These are phyloP conservation scores for Litoditis marina DNA, from an alignment of 2,888 invertebrate species.

Conservation along the genomic window DNA sequence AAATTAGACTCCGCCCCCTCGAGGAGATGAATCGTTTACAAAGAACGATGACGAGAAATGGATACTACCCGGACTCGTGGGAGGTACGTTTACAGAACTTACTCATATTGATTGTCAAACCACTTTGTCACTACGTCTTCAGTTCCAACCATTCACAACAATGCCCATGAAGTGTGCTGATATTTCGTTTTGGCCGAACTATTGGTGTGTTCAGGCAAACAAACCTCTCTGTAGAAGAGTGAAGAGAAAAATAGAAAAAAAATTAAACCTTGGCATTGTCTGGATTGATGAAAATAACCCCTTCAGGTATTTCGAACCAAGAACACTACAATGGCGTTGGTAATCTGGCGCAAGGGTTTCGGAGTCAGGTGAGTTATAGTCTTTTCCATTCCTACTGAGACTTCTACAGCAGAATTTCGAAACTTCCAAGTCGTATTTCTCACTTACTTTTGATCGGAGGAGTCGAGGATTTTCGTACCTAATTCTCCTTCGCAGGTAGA, in stretches of 20 bases:
- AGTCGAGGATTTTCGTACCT: too few species aligned
- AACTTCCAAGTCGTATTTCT: too few species aligned
- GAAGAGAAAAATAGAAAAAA: neutral
- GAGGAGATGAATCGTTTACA: conserved; percentile 30
- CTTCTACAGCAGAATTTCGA: too few species aligned
- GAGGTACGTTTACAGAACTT: conserved; percentile 23
- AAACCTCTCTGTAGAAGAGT: neutral
- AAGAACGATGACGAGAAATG: conserved; percentile 23
- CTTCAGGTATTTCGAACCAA: conserved; percentile 24
- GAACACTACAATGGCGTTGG: conserved; percentile 24
- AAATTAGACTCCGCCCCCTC: conserved; percentile 31
- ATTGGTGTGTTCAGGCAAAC: too few species aligned
- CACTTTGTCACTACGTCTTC: too few species aligned
- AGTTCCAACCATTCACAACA: neutral
- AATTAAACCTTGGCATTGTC: neutral
- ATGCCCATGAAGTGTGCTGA: neutral
- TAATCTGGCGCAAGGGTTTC: conserved; percentile 49
- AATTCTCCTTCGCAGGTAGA: too few species aligned
- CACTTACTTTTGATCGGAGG: too few species aligned
- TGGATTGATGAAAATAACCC: neutral
- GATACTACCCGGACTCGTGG: conserved; percentile 42
- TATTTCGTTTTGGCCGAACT: neutral
- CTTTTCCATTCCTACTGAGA: too few species aligned
- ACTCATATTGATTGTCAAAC: too few species aligned
- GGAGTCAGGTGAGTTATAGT: conserved; percentile 32